Percentiles rank a stretch among this genome's conserved stretches.
phyloP scores from a whole-genome alignment of 2,888 invertebrate species.

The Zaprionus obscuricornis region DNA sequence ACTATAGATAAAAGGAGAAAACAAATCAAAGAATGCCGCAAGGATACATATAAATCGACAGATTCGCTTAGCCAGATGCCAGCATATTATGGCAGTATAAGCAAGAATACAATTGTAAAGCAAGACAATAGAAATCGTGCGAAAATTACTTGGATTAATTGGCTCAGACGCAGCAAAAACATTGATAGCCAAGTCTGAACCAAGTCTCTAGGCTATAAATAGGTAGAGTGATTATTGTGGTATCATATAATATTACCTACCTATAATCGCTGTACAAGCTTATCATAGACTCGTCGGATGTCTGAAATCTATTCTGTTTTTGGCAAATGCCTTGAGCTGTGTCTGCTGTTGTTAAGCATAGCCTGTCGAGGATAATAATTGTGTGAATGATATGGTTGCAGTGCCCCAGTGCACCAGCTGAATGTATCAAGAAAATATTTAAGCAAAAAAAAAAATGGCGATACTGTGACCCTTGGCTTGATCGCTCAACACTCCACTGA shows the following conservation, averaged over 20 bases:
- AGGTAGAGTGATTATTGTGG: too few relatives aligned
- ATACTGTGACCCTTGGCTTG: background rate
- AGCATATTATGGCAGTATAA: conserved; percentile 6
- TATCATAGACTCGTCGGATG: too few relatives aligned
- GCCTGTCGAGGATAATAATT: too few relatives aligned
- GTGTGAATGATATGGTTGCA: too few relatives aligned
- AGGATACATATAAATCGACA: background rate
- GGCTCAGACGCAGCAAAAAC: conserved; percentile 29
- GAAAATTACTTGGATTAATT: conserved; percentile 50
- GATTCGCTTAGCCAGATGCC: conserved; percentile 29
- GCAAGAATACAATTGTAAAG: background rate
- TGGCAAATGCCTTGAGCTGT: too few relatives aligned
- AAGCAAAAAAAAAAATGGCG: background rate
- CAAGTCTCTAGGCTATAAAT: too few relatives aligned
- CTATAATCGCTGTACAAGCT: too few relatives aligned
- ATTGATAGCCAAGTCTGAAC: too few relatives aligned
- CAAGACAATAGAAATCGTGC: background rate
- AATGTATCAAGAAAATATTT: background rate
- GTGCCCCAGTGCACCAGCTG: too few relatives aligned
- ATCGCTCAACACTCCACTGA: conserved; percentile 12
- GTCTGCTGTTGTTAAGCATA: too few relatives aligned
- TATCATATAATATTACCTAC: too few relatives aligned
- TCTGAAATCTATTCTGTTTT: too few relatives aligned
- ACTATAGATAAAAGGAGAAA: background rate
- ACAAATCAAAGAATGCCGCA: background rate